Conservation (phyloP, 2,113 vertebrate species). For the Cyphomyrus discorhynchus region DNA sequence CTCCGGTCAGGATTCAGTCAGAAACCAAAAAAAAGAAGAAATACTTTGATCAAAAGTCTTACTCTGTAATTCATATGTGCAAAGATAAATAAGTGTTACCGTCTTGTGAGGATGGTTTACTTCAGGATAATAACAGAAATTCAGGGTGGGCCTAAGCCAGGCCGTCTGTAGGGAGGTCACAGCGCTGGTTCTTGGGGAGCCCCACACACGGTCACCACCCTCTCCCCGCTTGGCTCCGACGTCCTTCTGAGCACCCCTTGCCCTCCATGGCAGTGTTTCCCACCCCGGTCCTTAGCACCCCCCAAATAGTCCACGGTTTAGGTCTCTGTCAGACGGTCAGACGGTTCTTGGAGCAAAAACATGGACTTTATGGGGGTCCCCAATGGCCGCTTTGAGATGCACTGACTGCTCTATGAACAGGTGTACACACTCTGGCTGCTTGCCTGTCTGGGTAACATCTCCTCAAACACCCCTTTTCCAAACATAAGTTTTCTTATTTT, state of each 20-base stretch:
- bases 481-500: background rate
- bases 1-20: background rate
- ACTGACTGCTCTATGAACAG: background rate
- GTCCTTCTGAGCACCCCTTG: background rate
- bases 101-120: background rate
- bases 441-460: background rate
- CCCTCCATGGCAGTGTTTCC: background rate
- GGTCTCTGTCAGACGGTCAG: background rate
- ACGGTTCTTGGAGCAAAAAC: background rate
- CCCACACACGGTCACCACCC: background rate
- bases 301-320: background rate
- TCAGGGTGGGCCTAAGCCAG: background rate
- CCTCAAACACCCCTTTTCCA: background rate
- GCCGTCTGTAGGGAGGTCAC: background rate
- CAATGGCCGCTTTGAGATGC: background rate
- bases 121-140: background rate
- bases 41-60: background rate
- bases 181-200: background rate
- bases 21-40: background rate
- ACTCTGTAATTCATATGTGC: background rate
- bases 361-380: background rate
- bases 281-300: background rate
- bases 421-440: background rate
- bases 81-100: background rate
- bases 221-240: background rate